Base-by-base conservation (phyloP, 2,888 invertebrate genomes). In the Neuroscelio doddi region DNA sequence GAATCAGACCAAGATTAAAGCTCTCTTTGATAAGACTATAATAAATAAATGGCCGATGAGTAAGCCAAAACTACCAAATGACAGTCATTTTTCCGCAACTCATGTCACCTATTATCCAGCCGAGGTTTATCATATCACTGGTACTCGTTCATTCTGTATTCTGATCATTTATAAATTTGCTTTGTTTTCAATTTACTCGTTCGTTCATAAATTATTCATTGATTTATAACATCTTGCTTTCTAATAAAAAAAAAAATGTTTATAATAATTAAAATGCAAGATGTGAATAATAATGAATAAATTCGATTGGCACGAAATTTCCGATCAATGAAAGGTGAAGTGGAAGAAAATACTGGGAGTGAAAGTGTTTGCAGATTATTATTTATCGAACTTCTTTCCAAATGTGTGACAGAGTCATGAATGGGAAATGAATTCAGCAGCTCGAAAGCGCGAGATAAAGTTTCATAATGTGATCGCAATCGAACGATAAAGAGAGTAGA, bases 41-140 rank as follows among this genome's bases (percentile, higher is more conserved):
- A 77, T 76, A 78, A 80, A 80, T 80, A 80, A 76, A 72, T 68
- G 72, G 67, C 44, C 69, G 69, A 72, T 77, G 77, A 79, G 75
- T 76, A 77, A 74, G 79, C 77, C 74, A 63, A 68, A 79, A 71
- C 57, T 56, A 59, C 49, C 65, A 61, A 64, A 64, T 74, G 78
- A 77, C 58, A 63, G 72, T 68, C 70, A 51, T 69, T 71, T 69
- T 78, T 69, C 65, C 67, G 49, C 52, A 66, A 69, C 72, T 67
- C 71, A 65, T 61, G 68, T 64, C 66, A 46, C 61, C 64, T 62
- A 68, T 74, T 75, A 72, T 73, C 68, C 64, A 55, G 30, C 53
- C 24, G 49, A 26, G 62, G 36, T 59, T 63, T 56, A 52, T 30
- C 27, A 15, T 49, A 27, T 64, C 64, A 67, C 61, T 64, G 58